phyloP scores from a whole-genome alignment of 1,140 invertebrate species.

The Notospermus geniculatus region DNA sequence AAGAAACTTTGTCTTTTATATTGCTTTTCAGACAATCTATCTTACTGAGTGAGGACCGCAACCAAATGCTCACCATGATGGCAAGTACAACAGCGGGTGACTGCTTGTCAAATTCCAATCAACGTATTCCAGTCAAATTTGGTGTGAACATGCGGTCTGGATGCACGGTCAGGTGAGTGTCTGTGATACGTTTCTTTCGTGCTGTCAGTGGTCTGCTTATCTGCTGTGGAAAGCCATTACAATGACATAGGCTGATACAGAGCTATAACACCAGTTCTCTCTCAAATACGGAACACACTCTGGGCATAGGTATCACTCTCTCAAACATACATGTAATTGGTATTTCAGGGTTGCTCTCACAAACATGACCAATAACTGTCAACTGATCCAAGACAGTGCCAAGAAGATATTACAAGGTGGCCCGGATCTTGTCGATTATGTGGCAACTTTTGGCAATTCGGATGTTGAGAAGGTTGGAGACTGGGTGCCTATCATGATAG shows the following conservation, averaged over 20 bases:
- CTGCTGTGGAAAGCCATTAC: too few species aligned
- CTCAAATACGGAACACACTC: too few species aligned
- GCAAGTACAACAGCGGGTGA: conserved; percentile 28
- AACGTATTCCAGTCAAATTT: conserved; percentile 34
- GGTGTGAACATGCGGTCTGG: conserved; percentile 39
- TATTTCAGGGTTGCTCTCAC: conserved; percentile 25
- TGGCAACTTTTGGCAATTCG: conserved; percentile 64
- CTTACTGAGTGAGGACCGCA: conserved; percentile 17
- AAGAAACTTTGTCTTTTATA: conserved; percentile 14
- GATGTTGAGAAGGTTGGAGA: conserved; percentile 53
- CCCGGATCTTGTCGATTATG: conserved; percentile 39
- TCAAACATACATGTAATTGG: too few species aligned
- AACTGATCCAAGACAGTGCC: conserved; percentile 28
- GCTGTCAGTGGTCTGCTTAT: too few species aligned
- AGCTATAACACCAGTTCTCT: too few species aligned
- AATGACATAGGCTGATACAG: too few species aligned
- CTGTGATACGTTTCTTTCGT: too few species aligned
- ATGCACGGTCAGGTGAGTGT: conserved; percentile 39
- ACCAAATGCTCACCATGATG: conserved; percentile 29
- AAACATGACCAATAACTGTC: conserved; percentile 29
- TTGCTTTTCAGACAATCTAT: conserved; percentile 21
- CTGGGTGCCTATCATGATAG: conserved; percentile 59
- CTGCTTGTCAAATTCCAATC: conserved; percentile 26
- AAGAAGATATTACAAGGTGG: conserved; percentile 27
- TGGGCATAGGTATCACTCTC: too few species aligned